Evolutionary conservation across 2,797 vertebrate species (phyloP).

Genomic region (Furcifer pardalis): DNA sequence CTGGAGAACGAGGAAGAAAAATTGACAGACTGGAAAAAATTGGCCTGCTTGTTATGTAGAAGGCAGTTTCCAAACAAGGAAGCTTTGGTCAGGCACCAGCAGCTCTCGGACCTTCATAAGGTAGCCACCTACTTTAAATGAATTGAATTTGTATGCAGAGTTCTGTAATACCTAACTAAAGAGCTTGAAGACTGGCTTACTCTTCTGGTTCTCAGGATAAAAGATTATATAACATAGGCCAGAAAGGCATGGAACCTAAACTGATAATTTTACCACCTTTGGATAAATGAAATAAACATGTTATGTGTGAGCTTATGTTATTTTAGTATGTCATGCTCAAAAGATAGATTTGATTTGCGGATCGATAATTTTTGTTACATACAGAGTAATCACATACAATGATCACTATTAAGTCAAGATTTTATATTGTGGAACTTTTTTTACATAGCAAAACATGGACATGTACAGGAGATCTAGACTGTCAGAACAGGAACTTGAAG

Average conservation of each 20-base stretch:
- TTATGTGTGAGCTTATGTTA: not conserved
- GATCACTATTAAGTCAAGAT: not conserved
- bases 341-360: not conserved
- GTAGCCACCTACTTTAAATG: conserved; percentile 69
- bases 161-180: not conserved
- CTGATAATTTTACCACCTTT: not conserved
- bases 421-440: conserved; percentile 4
- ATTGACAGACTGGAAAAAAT: conserved; percentile 94
- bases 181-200: not conserved
- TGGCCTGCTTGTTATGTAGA: conserved; percentile 96
- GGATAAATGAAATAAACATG: not conserved
- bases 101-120: conserved; percentile 97
- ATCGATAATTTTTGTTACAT: not conserved
- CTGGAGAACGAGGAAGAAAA: conserved; percentile 86
- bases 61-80: conserved; percentile 97
- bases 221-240: not conserved
- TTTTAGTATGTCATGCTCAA: not conserved
- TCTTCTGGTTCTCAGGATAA: not conserved
- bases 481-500: conserved; percentile 92
- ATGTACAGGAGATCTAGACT: conserved; percentile 89
- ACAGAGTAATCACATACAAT: not conserved
- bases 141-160: not conserved
- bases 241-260: not conserved
- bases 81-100: conserved; percentile 90
- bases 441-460: conserved; percentile 93